Conservation (phyloP, 2,113 vertebrate species). For the Alosa alosa region DNA sequence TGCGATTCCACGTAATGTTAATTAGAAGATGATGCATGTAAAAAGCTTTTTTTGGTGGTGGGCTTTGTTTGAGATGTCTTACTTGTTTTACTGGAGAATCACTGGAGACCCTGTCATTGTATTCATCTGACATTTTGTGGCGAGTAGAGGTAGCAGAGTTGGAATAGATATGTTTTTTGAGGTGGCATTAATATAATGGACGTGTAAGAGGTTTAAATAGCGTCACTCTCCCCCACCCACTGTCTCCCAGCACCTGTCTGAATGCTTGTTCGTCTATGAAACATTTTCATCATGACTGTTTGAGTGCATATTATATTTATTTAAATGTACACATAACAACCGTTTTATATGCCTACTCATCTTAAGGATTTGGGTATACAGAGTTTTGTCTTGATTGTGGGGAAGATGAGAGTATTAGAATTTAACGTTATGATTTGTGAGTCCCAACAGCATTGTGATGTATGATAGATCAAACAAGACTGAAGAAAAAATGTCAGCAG, state of each 20-base stretch:
- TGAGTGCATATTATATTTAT: not conserved
- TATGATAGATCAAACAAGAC: not conserved
- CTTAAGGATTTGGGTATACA: not conserved
- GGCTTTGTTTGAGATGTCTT: not conserved
- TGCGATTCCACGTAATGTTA: not conserved
- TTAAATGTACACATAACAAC: not conserved
- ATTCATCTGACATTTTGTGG: not conserved
- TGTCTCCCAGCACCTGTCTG: not conserved
- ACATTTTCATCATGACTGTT: not conserved
- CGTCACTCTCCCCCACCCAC: not conserved
- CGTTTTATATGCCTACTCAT: not conserved
- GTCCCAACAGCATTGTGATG: too few relatives aligned
- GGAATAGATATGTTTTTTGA: not conserved
- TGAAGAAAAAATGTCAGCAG: too few relatives aligned
- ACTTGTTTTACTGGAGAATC: not conserved
- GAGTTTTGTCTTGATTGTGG: too few relatives aligned
- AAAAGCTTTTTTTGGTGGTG: not conserved
- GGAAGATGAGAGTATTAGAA: too few relatives aligned
- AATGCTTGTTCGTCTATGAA: not conserved
- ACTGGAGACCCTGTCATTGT: not conserved
- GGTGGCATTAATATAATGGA: not conserved
- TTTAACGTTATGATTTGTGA: too few relatives aligned
- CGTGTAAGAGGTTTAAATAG: not conserved
- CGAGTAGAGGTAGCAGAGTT: not conserved
- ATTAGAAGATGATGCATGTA: not conserved